Base-by-base conservation (phyloP, 2,888 invertebrate species). In the Crocallis elinguaria region DNA sequence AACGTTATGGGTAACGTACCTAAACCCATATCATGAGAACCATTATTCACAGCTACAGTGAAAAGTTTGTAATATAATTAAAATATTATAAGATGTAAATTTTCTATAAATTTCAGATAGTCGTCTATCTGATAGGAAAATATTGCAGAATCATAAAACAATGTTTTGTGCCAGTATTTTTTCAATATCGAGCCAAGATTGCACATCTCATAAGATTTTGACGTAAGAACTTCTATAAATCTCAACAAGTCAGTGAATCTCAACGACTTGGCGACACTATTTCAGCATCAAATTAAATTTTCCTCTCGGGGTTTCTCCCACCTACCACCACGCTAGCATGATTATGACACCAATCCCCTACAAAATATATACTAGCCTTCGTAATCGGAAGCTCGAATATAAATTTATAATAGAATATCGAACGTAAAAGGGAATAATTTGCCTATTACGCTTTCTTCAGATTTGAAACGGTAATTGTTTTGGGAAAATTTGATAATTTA, bases 301-400 rank as follows among this genome's bases (percentile, higher is more conserved):
- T 39, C 32, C 30, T 39, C 39, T 7, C 25, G 13, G 8, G 16
- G 23, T 14, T 44, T 39, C 52, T 45, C 36, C 45, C 48, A 38
- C 23, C 25, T n/a, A n/a, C n/a, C n/a, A n/a, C n/a, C n/a, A n/a
- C n/a, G n/a, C n/a, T n/a, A n/a, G n/a, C n/a, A n/a, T n/a, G n/a
- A 19, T 46, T 54, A 12, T 57, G 60, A 58, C 60, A 63, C 56
- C 57, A 57, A 43, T 48, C 54, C 49, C 54, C 56, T 49, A 43
- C 61, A 57, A 62, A 66, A 63, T 60, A 63, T 63, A 60, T 66
- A 66, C 60, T 63, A 62, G 60, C 56, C 37, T 50, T 50, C 25
- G 52, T 48, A 59, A 59, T 55, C 46, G 41, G 59, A 57, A 60
- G 43, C 49, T 14, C 13, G 45, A 46, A 37, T 44, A 46, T 48